phyloP scores from a whole-genome alignment of 2,113 vertebrate genomes.

The Psophia crepitans region DNA sequence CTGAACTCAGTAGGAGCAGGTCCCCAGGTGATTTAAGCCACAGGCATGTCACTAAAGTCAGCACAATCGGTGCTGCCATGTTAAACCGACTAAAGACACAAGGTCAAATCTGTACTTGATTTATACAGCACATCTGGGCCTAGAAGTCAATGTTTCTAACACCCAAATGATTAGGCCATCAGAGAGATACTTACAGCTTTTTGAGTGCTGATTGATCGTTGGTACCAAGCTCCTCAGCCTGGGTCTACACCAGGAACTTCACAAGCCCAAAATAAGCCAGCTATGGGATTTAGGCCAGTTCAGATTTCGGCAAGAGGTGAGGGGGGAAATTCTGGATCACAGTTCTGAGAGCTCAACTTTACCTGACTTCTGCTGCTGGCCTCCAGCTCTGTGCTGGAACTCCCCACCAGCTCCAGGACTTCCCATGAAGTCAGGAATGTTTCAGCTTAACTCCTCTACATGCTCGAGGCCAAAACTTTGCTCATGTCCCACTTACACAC shows the following conservation, averaged over 20 bases:
- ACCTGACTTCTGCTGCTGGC: neutral
- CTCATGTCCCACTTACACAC: neutral
- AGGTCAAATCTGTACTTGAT: neutral
- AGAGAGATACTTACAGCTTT: neutral
- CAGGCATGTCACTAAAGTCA: neutral
- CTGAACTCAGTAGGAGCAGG: neutral
- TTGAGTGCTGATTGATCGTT: neutral
- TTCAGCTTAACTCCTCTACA: neutral
- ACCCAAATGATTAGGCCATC: neutral
- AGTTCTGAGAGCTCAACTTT: neutral
- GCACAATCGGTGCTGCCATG: neutral
- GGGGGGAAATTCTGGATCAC: fast-evolving
- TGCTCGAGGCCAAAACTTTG: neutral
- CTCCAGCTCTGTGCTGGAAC: neutral
- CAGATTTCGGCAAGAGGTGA: neutral
- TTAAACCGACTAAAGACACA: neutral
- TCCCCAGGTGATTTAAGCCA: neutral
- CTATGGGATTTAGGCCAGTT: neutral
- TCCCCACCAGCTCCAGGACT: neutral
- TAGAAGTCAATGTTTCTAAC: neutral
- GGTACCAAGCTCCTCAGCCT: neutral
- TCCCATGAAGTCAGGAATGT: neutral
- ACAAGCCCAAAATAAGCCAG: neutral
- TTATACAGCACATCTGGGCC: neutral
- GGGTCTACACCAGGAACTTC: neutral